A percentile compares a stretch with the other conserved stretches of the same genome.
phyloP scores from a whole-genome alignment of 2,888 invertebrate species.

The Diaprepes abbreviatus region DNA sequence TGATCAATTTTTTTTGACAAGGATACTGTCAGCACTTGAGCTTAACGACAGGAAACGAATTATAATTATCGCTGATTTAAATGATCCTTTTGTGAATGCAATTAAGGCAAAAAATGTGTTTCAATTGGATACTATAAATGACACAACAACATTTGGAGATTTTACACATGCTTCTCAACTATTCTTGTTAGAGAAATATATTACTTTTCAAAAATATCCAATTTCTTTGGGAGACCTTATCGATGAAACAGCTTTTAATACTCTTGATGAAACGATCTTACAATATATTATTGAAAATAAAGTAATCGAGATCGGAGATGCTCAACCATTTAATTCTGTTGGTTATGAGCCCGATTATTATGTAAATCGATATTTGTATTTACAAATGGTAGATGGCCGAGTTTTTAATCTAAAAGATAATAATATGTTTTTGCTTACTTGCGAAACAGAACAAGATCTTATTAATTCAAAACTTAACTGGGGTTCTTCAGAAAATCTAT shows the following conservation, averaged over 20 bases:
- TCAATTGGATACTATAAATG: no score
- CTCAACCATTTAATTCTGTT: slow-evolving; percentile 26
- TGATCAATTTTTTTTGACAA: no score
- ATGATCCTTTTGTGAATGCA: no score
- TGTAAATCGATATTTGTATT: slow-evolving; percentile 24
- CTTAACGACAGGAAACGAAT: no score
- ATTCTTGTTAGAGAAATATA: no score
- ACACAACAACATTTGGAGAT: no score
- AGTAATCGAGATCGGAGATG: slow-evolving; percentile 31
- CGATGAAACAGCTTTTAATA: slow-evolving; percentile 3
- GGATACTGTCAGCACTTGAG: no score
- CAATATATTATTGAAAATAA: slow-evolving; percentile 22
- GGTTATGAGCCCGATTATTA: slow-evolving; percentile 32
- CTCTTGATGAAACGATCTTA: slow-evolving; percentile 14
- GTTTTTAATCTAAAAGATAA: slow-evolving; percentile 18
- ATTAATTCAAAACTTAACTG: background rate
- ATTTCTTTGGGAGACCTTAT: slow-evolving; percentile 27
- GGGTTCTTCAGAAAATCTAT: background rate
- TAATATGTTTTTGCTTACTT: background rate
- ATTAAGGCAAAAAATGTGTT: no score
- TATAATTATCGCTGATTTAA: no score
- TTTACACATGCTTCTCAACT: no score
- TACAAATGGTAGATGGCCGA: slow-evolving; percentile 15
- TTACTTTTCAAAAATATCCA: slow-evolving; percentile 20
- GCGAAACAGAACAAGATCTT: background rate